Evolutionary conservation across 1,140 invertebrate genomes (phyloP).

Genomic region (Drosophila pandora): DNA sequence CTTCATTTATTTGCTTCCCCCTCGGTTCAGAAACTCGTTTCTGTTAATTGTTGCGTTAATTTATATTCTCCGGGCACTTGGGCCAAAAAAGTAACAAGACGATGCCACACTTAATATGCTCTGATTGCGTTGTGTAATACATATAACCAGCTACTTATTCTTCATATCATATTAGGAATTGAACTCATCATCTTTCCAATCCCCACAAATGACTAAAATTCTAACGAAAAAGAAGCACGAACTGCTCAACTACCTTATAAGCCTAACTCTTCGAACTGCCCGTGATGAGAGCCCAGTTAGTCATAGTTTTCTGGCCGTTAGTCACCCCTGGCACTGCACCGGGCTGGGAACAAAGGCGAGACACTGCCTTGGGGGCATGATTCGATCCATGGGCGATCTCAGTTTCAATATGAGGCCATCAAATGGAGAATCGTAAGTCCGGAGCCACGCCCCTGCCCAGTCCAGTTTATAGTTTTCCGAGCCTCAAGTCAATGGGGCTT

Average conservation of each 20-base stretch:
- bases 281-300: slow-evolving; percentile 31
- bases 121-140: slow-evolving; percentile 36
- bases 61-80: slow-evolving; percentile 45
- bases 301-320: slow-evolving; percentile 45
- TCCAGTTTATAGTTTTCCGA: slow-evolving; percentile 5
- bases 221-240: neutral
- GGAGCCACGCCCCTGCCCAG: neutral
- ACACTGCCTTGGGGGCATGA: slow-evolving; percentile 20
- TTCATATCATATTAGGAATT: neutral
- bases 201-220: slow-evolving; percentile 2
- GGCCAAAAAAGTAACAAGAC: slow-evolving; percentile 16
- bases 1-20: slow-evolving; percentile 36
- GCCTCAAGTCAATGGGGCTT: slow-evolving; percentile 37
- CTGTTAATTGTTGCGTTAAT: slow-evolving; percentile 63
- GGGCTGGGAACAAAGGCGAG: slow-evolving; percentile 26
- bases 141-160: slow-evolving; percentile 2
- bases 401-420: slow-evolving; percentile 34
- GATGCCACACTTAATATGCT: slow-evolving; percentile 54
- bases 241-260: neutral
- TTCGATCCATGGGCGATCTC: slow-evolving; percentile 18
- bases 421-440: slow-evolving; percentile 38
- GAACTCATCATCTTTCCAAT: neutral
- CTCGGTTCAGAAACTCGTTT: slow-evolving; percentile 36
- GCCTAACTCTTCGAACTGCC: slow-evolving; percentile 27
- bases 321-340: slow-evolving; percentile 34